Base-by-base conservation (phyloP, 2,113 vertebrate species). In the Aix galericulata region DNA sequence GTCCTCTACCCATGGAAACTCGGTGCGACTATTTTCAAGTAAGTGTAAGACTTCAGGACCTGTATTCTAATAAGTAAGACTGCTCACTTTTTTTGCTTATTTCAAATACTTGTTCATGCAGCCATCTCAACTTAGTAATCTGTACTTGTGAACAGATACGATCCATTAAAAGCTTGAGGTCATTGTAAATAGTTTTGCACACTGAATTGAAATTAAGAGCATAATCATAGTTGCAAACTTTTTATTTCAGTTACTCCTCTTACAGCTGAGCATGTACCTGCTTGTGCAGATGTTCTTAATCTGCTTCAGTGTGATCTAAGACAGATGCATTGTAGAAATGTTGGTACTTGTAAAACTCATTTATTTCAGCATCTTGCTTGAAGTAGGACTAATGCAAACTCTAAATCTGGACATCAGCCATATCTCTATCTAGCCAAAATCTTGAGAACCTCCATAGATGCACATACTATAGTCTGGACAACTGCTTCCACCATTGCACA, bases 1-100 rank as follows among this genome's bases (percentile, higher is more conserved):
- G 99, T 93, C 96, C 99, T 40, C 96, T 99, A n/a, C 98, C 98
- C 66, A 91, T 96, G 82, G 98, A 98, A 90, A 95, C 89, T 16
- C 98, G 84, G 9, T 99, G 99, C 73, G 97, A 98, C 90, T 99
- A 98, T 97, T 99, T 99, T 88, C 82, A 99, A 97, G 99, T 99
- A 97, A 15, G 97, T 97, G 11, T 84, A 79, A 88, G 32, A 79
- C 62, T 85, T 67, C 8, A 13, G 32, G 18, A 17, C 17, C 38
- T 53, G 11, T 88, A 83, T 74, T 48, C 16, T 46, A 46, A 36
- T 29, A 21, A 48, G 14, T 18, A 67, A 42, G 13, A 26, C 25
- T 66, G 25, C 18, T 25, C 32, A 13, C 36, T 52, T 38, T 38
- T 38, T 66, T 38, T 38, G 13, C 26, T 31, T 64, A 80, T 32